Base-by-base conservation (phyloP, 2,888 invertebrate species). In the Diachrysia chrysitis region DNA sequence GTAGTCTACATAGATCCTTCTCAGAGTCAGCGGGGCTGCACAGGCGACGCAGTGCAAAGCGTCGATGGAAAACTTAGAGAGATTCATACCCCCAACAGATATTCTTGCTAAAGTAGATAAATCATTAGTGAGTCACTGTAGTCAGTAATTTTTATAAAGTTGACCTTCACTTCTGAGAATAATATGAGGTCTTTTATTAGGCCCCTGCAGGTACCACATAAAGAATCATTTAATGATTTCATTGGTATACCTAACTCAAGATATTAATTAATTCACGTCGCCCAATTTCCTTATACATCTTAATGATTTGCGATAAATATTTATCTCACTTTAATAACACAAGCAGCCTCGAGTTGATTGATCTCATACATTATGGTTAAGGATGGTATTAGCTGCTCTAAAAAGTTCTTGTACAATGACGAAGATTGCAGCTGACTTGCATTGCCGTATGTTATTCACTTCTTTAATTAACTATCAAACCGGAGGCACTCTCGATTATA, bases 391-490 rank as follows among this genome's bases (percentile, higher is more conserved):
- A 87, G 64, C 88, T 74, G 63, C 91, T 91, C 91, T 68, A 61
- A 57, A 21, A 63, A 69, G 55, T 73, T 87, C 83, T 78, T 66
- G 71, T 76, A 82, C 76, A 83, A 83, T 85, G 86, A 87, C 87
- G 89, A 88, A 90, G 90, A 92, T 90, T 92, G 91, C 92, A 92
- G 91, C 90, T 94, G 93, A 93, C 93, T 93, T 91, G 91, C 91
- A 92, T 87, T 90, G 90, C 91, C 86, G 88, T 86, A 85, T 88
- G 90, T 92, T 93, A 94, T 94, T 94, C 93, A 93, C 89, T 92
- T 90, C 93, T 93, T 93, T 95, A 95, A 95, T 95, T 94, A 95
- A 92, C 93, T 94, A 93, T 94, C 93, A 92, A 91, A 92, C 90
- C 90, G 88, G 90, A 90, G 92, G 92, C 91, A 92, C 90, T 91